Evolutionary conservation across 2,113 vertebrate genomes (phyloP).

Genomic region (Chamaetylas fuelleborni): DNA sequence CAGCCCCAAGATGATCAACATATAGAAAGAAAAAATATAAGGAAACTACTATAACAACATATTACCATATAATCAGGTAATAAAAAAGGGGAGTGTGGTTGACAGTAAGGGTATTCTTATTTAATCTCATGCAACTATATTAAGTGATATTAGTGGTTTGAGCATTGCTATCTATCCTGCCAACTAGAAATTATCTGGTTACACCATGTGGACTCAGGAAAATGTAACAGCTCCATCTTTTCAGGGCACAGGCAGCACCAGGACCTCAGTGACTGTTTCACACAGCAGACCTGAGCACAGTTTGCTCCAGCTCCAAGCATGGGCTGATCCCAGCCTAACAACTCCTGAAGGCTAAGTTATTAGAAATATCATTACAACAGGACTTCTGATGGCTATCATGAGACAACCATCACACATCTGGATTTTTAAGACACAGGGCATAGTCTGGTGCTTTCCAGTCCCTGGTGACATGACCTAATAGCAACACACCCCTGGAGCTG

Average conservation of each 20-base stretch:
- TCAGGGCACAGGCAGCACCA: background rate
- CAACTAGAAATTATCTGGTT: background rate
- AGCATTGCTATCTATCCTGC: background rate
- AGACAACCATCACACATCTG: conserved; percentile 9
- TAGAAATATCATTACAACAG: background rate
- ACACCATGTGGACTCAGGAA: background rate
- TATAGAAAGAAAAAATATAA: background rate
- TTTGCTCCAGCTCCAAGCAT: background rate
- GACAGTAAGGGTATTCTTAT: background rate
- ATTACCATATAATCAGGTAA: background rate
- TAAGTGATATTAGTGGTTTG: background rate
- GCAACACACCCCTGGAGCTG: background rate
- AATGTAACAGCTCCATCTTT: background rate
- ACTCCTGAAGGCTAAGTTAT: background rate
- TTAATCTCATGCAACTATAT: background rate
- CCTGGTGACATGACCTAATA: conserved; percentile 3
- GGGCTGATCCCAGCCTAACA: background rate
- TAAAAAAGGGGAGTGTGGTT: background rate
- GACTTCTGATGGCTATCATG: background rate
- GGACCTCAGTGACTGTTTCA: background rate
- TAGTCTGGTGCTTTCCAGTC: background rate
- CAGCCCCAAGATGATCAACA: background rate
- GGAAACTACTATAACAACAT: background rate
- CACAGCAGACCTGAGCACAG: background rate
- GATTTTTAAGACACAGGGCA: background rate